Conservation (phyloP, 2,113 vertebrate species). For the Trogon melanurus region DNA sequence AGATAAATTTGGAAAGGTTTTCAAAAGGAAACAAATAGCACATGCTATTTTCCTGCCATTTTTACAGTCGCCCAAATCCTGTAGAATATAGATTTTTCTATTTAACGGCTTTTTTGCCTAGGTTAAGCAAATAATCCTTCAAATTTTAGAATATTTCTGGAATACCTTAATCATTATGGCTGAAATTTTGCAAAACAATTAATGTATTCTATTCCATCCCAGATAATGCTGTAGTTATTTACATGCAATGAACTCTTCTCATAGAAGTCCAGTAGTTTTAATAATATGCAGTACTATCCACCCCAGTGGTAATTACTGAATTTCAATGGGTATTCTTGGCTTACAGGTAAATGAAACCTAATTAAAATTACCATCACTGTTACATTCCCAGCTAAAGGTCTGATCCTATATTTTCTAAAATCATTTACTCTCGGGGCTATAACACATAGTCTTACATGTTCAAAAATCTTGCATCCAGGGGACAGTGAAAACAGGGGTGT, state of each 20-base stretch:
- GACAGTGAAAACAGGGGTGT: not conserved
- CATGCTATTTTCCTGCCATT: not conserved
- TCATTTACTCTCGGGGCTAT: not conserved
- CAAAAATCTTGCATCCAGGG: slow-evolving; percentile 1
- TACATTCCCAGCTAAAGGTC: not conserved
- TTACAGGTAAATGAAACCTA: not conserved
- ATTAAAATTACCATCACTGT: not conserved
- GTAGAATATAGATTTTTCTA: not conserved
- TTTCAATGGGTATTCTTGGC: not conserved
- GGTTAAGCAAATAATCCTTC: not conserved
- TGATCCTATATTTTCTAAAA: not conserved
- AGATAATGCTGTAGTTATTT: not conserved
- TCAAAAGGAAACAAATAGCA: not conserved
- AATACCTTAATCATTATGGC: not conserved
- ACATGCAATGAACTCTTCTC: not conserved
- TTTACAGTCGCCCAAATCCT: not conserved
- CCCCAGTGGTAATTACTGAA: not conserved
- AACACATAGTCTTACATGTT: not conserved
- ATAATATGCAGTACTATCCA: not conserved
- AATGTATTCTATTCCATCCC: not conserved
- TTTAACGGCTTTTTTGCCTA: not conserved
- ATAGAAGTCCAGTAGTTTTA: not conserved
- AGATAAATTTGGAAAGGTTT: not conserved
- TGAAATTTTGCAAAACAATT: not conserved
- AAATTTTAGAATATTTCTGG: not conserved